Conservation (phyloP, 2,113 vertebrate species). For the Galemys pyrenaicus region DNA sequence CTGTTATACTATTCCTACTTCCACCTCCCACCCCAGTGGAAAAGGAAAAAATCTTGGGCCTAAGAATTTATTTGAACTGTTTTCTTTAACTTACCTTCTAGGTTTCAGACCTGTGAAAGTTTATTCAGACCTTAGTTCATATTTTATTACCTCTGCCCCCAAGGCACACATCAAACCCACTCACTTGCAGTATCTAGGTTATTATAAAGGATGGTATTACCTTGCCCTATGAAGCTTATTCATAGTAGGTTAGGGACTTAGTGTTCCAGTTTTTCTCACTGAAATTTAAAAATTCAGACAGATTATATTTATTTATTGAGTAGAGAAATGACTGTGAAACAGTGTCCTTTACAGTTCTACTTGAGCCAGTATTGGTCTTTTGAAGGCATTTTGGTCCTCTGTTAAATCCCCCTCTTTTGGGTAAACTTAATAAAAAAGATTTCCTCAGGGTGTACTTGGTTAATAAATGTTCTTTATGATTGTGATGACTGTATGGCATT, state of each 20-base stretch:
- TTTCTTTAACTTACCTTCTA: neutral
- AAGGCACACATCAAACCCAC: neutral
- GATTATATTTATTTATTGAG: neutral
- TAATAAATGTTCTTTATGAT: neutral
- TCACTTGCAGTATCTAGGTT: neutral
- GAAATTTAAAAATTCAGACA: neutral
- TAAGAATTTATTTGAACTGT: slow-evolving; percentile 1
- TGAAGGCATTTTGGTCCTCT: slow-evolving; percentile 19
- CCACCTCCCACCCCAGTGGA: neutral
- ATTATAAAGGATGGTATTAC: neutral
- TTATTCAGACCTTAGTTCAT: neutral
- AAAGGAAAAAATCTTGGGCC: neutral
- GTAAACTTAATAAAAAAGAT: neutral
- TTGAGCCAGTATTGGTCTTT: neutral
- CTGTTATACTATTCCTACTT: neutral
- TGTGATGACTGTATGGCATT: neutral
- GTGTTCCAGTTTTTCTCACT: neutral
- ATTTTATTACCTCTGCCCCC: neutral
- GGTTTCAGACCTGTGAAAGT: neutral
- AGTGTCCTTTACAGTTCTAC: neutral
- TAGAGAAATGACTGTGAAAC: neutral
- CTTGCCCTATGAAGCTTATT: neutral
- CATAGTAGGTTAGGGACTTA: neutral
- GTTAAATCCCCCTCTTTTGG: neutral
- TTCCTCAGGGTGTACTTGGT: neutral